A percentile compares a stretch with the other conserved stretches of the same genome.
Conservation (phyloP, 2,113 vertebrate species). For the Shinisaurus crocodilurus region DNA sequence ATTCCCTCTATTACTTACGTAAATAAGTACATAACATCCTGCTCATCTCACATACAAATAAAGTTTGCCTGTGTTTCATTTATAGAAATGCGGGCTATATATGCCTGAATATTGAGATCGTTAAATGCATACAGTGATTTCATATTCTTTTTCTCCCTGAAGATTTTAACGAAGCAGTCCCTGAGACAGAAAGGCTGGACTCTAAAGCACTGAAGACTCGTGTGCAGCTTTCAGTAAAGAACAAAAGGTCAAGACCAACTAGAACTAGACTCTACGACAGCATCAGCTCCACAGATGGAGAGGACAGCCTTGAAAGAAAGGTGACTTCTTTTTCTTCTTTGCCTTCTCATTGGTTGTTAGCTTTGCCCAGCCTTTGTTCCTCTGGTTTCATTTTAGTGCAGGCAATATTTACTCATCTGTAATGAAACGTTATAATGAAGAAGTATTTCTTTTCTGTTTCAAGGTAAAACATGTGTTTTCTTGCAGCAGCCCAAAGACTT, state of each 20-base stretch:
- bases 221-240: constrained; percentile 81
- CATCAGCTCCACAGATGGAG: constrained; percentile 86
- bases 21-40: neutral
- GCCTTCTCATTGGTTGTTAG: neutral
- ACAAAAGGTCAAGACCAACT: constrained; percentile 79
- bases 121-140: neutral
- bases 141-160: constrained; percentile 22
- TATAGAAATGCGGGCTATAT: neutral
- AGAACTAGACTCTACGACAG: constrained; percentile 80
- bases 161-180: constrained; percentile 83
- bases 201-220: constrained; percentile 82
- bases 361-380: constrained; percentile 18
- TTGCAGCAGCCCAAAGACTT: constrained; percentile 39
- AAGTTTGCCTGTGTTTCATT: neutral
- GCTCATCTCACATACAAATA: neutral
- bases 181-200: constrained; percentile 81
- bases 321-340: constrained; percentile 67
- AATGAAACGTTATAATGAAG: constrained; percentile 13
- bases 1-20: neutral
- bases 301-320: constrained; percentile 85
- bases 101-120: neutral
- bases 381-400: constrained; percentile 43
- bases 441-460: neutral
- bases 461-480: constrained; percentile 36
- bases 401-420: constrained; percentile 45